Evolutionary conservation across 2,113 vertebrate genomes (phyloP), one percentile per base, ranked within the genome.

Genomic region (Aldabrachelys gigantea): DNA sequence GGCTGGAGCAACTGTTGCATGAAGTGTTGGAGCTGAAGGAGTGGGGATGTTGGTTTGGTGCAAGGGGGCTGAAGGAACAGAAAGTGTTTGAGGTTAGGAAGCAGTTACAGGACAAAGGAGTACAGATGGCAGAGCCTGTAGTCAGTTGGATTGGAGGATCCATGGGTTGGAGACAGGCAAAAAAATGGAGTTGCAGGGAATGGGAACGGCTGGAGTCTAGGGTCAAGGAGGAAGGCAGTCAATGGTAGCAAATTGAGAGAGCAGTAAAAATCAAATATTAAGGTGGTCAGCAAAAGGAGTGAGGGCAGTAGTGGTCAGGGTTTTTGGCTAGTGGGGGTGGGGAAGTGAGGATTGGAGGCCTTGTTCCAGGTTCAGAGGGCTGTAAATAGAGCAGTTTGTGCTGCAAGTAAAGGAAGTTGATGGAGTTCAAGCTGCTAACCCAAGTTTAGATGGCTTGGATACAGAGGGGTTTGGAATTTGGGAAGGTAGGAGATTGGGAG

Each of bases 91-190:
- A 4, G 53, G 12, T 79, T 75, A 8, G n/a, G 8, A 57, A 41
- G 54, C 25, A 57, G 5, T 50, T 50, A 50, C 19, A 16, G 54
- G 41, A 56, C n/a, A 57, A 16, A 57, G 41, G 22, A 10, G 5
- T 82, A 13, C 22, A 82, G 38, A 8, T 69, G 52, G 93, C 56
- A 78, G 89, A 87, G 87, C 84, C 83, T 95, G 90, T 5, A 82
- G 72, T 10, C 57, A n/a, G 47, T 84, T 94, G 76, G 56, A 54
- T 89, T 59, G 12, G 57, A 59, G 57, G 57, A 59, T 59, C 57
- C 27, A 59, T 12, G 5, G 19, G n/a, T 72, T 76, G 12, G 72
- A 76, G 41, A 22, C 38, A 24, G 22, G 12, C 38, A 76, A 27
- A 75, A 38, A 38, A 41, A 41, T 6, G 10, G 72, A 5, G n/a